These are phyloP conservation scores for Mayetiola destructor DNA, from an alignment of 2,888 invertebrate genomes.

Conservation along the genomic window DNA sequence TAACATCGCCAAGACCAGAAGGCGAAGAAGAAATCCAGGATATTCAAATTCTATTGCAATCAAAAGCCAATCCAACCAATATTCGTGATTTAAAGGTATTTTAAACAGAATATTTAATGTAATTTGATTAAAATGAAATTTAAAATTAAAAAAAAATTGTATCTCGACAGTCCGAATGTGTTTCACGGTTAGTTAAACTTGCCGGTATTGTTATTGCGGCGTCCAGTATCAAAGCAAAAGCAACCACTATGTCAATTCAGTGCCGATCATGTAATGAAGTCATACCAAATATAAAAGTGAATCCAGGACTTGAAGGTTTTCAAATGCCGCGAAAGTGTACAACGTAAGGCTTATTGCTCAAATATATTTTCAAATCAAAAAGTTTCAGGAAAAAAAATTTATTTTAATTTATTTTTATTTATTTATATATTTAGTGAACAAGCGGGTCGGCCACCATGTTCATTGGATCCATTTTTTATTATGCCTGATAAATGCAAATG, in stretches of 20 bases:
- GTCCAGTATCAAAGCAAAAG: slow-evolving; percentile 88
- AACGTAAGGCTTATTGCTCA: slow-evolving; percentile 53
- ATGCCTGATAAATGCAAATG: slow-evolving; percentile 95
- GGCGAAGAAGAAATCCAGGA: slow-evolving; percentile 82
- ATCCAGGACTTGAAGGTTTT: slow-evolving; percentile 93
- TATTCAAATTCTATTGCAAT: slow-evolving; percentile 78
- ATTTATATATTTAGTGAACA: slow-evolving; percentile 58
- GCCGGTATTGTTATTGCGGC: slow-evolving; percentile 92
- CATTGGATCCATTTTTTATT: slow-evolving; percentile 94
- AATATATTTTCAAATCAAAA: slow-evolving; percentile 22
- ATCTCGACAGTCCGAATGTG: slow-evolving; percentile 67
- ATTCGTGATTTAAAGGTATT: slow-evolving; percentile 72
- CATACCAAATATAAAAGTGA: slow-evolving; percentile 76
- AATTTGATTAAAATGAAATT: not conserved
- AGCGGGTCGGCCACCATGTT: slow-evolving; percentile 83
- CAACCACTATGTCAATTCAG: slow-evolving; percentile 87
- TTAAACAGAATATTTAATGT: not conserved
- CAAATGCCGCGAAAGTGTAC: slow-evolving; percentile 87
- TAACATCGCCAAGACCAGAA: slow-evolving; percentile 82
- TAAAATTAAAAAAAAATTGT: too few relatives aligned
- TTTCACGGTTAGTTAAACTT: slow-evolving; percentile 85
- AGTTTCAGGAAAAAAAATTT: slow-evolving; percentile 3
- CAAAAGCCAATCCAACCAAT: slow-evolving; percentile 66
- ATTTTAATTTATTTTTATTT: not conserved
- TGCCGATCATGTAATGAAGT: slow-evolving; percentile 86